Percentiles rank a stretch among this genome's conserved stretches.
These are phyloP conservation scores for Arvicanthis niloticus DNA, from an alignment of 2,113 vertebrate species.

Conservation along the genomic window DNA sequence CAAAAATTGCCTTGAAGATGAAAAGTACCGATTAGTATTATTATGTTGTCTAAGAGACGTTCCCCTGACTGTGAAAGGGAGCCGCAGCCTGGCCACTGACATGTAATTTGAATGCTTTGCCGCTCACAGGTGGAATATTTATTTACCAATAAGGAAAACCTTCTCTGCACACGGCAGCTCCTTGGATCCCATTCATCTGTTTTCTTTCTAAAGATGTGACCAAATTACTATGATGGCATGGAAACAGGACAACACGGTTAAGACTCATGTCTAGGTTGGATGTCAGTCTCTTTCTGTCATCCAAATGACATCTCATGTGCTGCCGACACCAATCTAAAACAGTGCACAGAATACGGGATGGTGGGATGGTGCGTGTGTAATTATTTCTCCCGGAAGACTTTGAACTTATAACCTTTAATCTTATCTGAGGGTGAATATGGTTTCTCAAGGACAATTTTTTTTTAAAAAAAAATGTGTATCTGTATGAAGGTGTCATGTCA, in stretches of 20 bases:
- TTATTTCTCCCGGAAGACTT: neutral
- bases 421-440: neutral
- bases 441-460: neutral
- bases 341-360: neutral
- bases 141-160: constrained; percentile 50
- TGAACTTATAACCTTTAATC: constrained; percentile 21
- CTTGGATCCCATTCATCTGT: neutral
- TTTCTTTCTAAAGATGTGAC: neutral
- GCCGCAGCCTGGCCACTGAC: neutral
- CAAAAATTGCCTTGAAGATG: constrained; percentile 73
- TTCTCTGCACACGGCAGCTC: neutral
- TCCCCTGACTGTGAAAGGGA: constrained; percentile 40
- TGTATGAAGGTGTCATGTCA: neutral
- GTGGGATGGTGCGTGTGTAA: neutral
- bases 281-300: constrained; percentile 33
- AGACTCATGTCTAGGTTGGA: neutral
- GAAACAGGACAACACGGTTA: neutral
- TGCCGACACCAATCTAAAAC: constrained; percentile 9
- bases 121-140: constrained; percentile 49
- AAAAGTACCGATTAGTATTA: constrained; percentile 73
- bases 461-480: neutral
- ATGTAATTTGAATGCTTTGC: neutral
- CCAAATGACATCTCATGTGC: neutral
- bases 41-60: constrained; percentile 67
- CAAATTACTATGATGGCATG: neutral